A percentile compares a stretch with the other conserved stretches of the same genome.
Evolutionary conservation across 1,140 invertebrate species (phyloP).

Genomic region (Drosophila pallidifrons): DNA sequence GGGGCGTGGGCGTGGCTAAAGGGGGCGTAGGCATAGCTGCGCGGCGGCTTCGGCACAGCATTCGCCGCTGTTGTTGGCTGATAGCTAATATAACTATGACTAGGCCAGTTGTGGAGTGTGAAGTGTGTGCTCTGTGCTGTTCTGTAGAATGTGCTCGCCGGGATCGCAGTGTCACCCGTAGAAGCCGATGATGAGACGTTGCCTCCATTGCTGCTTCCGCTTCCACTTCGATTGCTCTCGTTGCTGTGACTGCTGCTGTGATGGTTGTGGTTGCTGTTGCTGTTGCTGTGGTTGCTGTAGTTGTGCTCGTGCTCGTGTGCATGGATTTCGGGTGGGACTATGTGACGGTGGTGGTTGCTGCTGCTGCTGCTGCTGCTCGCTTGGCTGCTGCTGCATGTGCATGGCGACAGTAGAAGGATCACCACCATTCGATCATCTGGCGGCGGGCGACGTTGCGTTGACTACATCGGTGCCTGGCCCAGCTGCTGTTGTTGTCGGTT

Average conservation of each 20-base stretch:
- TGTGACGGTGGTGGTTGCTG: constrained; percentile 26
- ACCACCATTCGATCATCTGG: constrained; percentile 85
- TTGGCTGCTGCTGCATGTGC: constrained; percentile 75
- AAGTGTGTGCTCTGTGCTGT: neutral
- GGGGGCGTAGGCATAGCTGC: constrained; percentile 38
- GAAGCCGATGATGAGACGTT: constrained; percentile 69
- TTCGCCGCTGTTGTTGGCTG: constrained; percentile 44
- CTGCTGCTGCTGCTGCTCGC: constrained; percentile 71
- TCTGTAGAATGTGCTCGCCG: constrained; percentile 46
- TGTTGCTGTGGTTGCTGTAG: constrained; percentile 30
- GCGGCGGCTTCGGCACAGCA: constrained; percentile 75
- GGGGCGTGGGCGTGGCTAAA: constrained; percentile 22
- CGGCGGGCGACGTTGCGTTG: constrained; percentile 48
- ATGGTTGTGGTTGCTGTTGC: constrained; percentile 19
- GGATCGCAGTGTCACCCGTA: constrained; percentile 74
- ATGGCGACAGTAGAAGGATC: constrained; percentile 85
- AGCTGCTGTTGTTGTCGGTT: neutral
- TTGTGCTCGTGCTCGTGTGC: constrained; percentile 59
- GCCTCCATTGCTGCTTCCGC: constrained; percentile 50
- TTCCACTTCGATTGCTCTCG: constrained; percentile 21
- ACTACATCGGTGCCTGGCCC: constrained; percentile 51
- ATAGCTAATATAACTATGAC: constrained; percentile 67
- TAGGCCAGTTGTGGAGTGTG: constrained; percentile 52
- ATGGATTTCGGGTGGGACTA: no score
- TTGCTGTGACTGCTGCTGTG: constrained; percentile 36